Evolutionary conservation across 2,888 invertebrate species (phyloP), one percentile per base, ranked within the genome.

Genomic region (Hirtodrosophila duncani): DNA sequence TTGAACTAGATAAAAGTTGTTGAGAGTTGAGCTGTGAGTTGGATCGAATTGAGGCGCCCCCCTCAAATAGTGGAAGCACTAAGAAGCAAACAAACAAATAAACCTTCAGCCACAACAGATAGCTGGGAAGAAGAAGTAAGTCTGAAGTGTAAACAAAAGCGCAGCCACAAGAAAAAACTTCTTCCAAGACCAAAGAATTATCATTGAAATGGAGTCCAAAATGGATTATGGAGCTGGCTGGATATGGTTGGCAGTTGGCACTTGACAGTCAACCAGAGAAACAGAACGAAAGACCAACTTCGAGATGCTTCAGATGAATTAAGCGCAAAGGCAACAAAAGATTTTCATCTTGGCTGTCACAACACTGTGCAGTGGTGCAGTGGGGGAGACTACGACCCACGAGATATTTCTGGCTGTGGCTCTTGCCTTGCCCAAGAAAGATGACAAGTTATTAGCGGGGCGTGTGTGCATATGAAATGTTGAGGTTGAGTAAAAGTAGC

Each of bases 141-240:
- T 48, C 43, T 46, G 41, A 56, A 69, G 67, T 64, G 62, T 67
- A 77, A 77, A 77, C 77, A 69, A 64, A 75, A 44, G 66, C 67
- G 62, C 70, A 67, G 57, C 63, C 44, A 45, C 31, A 63, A 52
- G 56, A 36, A 38, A 41, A 57, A 55, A 53, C 49, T 44, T 46
- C 61, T 56, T 51, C 48, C 57, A 64, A 52, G 46, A 31, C 57
- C 46, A 43, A 31, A 43, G 49, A 42, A 70, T 70, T 70, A 67
- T 67, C 55, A 53, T 57, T 43, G 31, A 63, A 67, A 65, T 70
- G 67, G 62, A 67, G 72, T 65, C 62, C 64, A 48, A 64, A 62
- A 56, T 65, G 66, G 41, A 61, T 55, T 60, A 13, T 14, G 31
- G 17, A 49, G 30, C 14, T 50, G 16, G 13, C 45, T 29, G 14